Evolutionary conservation across 2,113 vertebrate genomes (phyloP), one percentile per base, ranked within the genome.

Genomic region (Pyrgilauda ruficollis): DNA sequence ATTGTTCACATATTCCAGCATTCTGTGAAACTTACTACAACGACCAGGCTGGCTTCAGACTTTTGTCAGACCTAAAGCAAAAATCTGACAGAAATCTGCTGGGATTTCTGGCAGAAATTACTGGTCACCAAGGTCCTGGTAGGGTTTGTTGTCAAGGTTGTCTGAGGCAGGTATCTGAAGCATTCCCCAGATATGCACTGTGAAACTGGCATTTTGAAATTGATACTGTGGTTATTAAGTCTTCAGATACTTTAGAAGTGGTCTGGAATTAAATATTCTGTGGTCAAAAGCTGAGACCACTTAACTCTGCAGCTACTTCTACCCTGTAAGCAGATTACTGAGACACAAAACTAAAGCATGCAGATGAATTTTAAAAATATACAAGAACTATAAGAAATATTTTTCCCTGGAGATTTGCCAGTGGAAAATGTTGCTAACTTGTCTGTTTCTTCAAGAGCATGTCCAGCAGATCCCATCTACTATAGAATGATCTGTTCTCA

Each of bases 351-450:
- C 30, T 73, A 59, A 93, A 91, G 44, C 53, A 64, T 52, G 70
- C 23, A 83, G 69, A 87, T 85, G 58, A 96, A 95, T 46, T 15
- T 75, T 55, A 75, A 84, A 95, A 84, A 93, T 84, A 79, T 21
- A 78, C 30, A 95, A 81, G 70, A 78, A 84, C 30, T 58, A 39
- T 70, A 94, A 75, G 47, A 93, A 96, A 91, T 89, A 93, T 74
- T 94, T 87, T 83, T 24, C 46, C 64, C 88, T 94, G 91, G 95
- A 96, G 75, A 87, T 77, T 23, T 92, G 81, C 91, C 93, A 95
- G 33, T 59, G 86, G 93, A 96, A 97, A 96, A 96, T 87, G 68
- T 49, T 96, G 84, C 89, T 94, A 95, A 84, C 72, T 95, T 86
- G 67, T 90, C 89, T 15, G 1, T 87, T 96, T 96, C 90, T 89